phyloP scores from a whole-genome alignment of 2,888 invertebrate species.

The Azorinus chamasolen region DNA sequence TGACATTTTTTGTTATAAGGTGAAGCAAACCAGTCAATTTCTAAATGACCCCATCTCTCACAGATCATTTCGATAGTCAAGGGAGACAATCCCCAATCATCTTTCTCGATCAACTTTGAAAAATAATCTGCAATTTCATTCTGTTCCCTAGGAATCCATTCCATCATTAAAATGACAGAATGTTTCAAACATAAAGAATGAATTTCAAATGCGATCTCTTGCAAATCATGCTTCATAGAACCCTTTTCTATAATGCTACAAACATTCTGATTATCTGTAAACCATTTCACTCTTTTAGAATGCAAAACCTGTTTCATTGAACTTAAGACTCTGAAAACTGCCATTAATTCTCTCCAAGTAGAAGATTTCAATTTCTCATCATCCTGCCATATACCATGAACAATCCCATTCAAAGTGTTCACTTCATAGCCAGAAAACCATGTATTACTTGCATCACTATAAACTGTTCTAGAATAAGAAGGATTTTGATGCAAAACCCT shows the following conservation, averaged over 20 bases:
- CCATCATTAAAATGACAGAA: constrained; percentile 19
- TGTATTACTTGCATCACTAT: constrained; percentile 27
- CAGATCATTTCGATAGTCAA: constrained; percentile 4
- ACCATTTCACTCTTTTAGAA: constrained; percentile 31
- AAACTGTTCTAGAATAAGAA: background rate
- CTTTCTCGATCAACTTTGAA: constrained; percentile 30
- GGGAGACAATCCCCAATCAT: constrained; percentile 45
- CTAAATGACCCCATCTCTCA: constrained; percentile 35
- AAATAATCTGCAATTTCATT: constrained; percentile 42
- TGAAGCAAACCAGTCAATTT: constrained; percentile 55
- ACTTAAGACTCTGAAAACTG: constrained; percentile 31
- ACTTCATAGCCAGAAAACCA: constrained; percentile 36
- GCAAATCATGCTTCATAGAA: constrained; percentile 38
- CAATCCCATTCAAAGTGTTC: constrained; percentile 11
- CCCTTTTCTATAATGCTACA: constrained; percentile 22
- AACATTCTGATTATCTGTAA: constrained; percentile 28
- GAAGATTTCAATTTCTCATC: constrained; percentile 2
- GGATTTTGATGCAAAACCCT: constrained; percentile 2
- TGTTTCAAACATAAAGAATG: constrained; percentile 17
- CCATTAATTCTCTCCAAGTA: constrained; percentile 41
- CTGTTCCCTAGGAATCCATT: constrained; percentile 36
- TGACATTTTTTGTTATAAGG: constrained; percentile 43
- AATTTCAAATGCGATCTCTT: constrained; percentile 22
- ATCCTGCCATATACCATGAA: constrained; percentile 16
- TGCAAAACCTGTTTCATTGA: constrained; percentile 1